A percentile compares a stretch with the other conserved stretches of the same genome.
Conservation (phyloP, 2,797 vertebrate genomes). For the Euphonia xanthogaster region DNA sequence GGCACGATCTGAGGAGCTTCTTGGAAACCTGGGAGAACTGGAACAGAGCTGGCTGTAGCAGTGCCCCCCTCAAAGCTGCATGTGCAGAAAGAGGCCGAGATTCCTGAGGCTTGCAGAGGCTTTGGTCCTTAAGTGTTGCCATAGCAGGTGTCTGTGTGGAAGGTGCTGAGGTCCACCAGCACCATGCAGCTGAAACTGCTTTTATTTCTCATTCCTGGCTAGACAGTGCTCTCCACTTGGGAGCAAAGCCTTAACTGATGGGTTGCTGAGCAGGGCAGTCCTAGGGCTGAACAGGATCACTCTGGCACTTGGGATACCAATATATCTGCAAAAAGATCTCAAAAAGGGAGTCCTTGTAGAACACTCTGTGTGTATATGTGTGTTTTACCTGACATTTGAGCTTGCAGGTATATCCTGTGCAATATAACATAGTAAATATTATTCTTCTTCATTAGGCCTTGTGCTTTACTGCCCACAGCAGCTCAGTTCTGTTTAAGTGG, state of each 20-base stretch:
- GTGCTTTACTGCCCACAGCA: background rate
- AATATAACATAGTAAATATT: background rate
- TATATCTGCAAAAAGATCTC: background rate
- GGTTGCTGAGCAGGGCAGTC: background rate
- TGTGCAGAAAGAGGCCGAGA: background rate
- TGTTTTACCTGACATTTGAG: background rate
- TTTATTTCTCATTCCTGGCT: background rate
- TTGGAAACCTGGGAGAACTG: background rate
- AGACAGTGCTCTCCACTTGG: background rate
- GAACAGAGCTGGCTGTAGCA: background rate
- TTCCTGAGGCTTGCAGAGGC: background rate
- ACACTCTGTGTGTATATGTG: background rate
- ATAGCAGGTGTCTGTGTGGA: background rate
- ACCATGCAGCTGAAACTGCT: background rate
- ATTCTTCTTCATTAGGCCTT: background rate
- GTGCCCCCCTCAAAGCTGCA: accelerated
- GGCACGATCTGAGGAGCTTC: background rate
- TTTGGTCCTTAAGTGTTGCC: background rate
- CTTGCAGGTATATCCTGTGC: background rate
- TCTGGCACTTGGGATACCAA: background rate
- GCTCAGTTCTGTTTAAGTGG: background rate
- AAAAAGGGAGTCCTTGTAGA: background rate
- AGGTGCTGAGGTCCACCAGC: background rate
- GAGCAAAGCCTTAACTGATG: background rate
- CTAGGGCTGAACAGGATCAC: background rate